Percentiles rank a stretch among this genome's conserved stretches.
phyloP scores from a whole-genome alignment of 53 echinoderm and acorn worm species.

The Arbacia lixula region DNA sequence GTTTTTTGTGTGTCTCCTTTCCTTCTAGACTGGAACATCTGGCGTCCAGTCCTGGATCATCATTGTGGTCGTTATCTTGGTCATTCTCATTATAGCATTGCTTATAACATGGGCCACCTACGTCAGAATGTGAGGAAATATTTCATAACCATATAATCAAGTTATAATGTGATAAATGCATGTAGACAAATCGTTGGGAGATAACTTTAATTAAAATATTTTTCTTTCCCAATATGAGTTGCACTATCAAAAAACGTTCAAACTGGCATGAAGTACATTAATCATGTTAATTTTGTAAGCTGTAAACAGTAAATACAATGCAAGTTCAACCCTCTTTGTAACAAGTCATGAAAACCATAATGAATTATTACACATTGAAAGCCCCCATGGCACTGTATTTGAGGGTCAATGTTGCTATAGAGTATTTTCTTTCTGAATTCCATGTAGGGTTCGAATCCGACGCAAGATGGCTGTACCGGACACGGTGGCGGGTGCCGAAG shows the following conservation, averaged over 20 bases:
- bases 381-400: too few species aligned
- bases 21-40: not conserved
- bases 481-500: constrained; percentile 26
- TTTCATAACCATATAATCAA: not conserved
- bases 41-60: constrained; percentile 32
- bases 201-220: too few species aligned
- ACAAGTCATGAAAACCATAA: too few species aligned
- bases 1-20: not conserved
- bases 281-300: too few species aligned
- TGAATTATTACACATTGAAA: too few species aligned
- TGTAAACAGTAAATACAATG: too few species aligned
- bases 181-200: too few species aligned
- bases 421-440: not conserved
- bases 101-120: constrained; percentile 15
- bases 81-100: constrained; percentile 6
- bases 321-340: too few species aligned
- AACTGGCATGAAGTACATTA: too few species aligned
- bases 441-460: not conserved
- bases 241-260: too few species aligned
- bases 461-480: constrained; percentile 37
- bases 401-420: too few species aligned
- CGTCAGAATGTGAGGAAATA: not conserved
- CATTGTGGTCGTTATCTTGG: not conserved
- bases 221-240: too few species aligned
- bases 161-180: not conserved